Evolutionary conservation across 2,113 vertebrate genomes (phyloP), one percentile per base, ranked within the genome.

Genomic region (Boulengeromyrus knoepffleri): DNA sequence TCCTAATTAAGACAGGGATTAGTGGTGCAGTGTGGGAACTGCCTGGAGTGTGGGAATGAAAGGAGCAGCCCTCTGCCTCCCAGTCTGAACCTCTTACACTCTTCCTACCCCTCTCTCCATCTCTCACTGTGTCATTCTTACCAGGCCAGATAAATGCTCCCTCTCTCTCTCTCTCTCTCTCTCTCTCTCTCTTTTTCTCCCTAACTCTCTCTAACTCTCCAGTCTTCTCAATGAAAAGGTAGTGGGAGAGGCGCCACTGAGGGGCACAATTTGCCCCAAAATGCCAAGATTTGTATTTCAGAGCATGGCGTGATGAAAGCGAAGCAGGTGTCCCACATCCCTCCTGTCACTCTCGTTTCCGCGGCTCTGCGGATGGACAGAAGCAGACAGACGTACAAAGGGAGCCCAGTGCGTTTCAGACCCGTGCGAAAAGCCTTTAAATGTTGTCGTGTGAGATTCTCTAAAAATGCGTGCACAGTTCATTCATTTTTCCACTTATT

Each of bases 1-100:
- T 94, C 94, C 96, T 95, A 96, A 96, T 96, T 96, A 96, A 95
- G 95, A 95, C 95, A 94, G 95, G 96, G 96, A 96, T 96, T 96
- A 96, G 92, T 93, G 85, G 94, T 92, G 93, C 93, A 94, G 93
- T 96, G 95, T 96, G 95, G 95, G 95, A 96, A 96, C 94, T 84
- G 90, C 90, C 91, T 70, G 6, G 94, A 96, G 95, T 96, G 96
- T 96, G 96, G 95, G 96, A 96, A 96, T 93, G 92, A 92, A 87
- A 89, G 92, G 90, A 90, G 91, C 90, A 91, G 88, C 92, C 91
- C 93, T 92, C 93, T 93, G 87, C 89, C 85, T 89, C 89, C 27
- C 19, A 92, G 92, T 89, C 77, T 88, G 47, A 49, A 89, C 92
- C 89, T 90, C 92, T 92, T 93, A 83, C 42, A 93, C 93, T 27